phyloP scores from a whole-genome alignment of 2,113 vertebrate species.

The Chiloscyllium plagiosum region DNA sequence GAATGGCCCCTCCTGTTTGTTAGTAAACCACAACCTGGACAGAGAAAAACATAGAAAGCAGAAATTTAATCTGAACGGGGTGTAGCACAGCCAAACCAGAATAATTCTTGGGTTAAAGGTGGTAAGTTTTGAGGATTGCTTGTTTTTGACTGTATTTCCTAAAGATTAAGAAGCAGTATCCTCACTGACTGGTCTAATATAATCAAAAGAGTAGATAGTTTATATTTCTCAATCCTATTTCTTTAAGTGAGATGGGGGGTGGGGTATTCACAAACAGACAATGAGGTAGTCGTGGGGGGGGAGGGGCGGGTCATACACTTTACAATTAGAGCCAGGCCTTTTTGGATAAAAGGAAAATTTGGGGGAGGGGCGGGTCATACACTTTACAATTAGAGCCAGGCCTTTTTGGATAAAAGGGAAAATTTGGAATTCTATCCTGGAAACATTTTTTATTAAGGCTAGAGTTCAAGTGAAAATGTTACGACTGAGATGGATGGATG shows the following conservation, averaged over 20 bases:
- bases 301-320: not conserved
- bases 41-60: not conserved
- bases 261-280: too few species aligned
- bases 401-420: not conserved
- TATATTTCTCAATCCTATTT: too few species aligned
- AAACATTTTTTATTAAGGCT: not conserved
- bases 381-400: too few species aligned
- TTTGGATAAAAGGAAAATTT: not conserved
- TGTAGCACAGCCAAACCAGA: not conserved
- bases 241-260: not conserved
- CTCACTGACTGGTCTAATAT: not conserved
- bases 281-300: not conserved
- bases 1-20: too few species aligned
- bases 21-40: too few species aligned
- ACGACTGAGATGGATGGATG: not conserved
- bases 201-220: not conserved
- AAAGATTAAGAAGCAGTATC: not conserved
- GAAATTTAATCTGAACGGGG: not conserved
- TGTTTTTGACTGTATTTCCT: not conserved
- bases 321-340: not conserved
- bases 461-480: not conserved
- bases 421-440: not conserved
- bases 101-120: not conserved
- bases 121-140: not conserved
- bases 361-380: too few species aligned